Percentiles rank a stretch among this genome's conserved stretches.
Conservation (phyloP, 2,113 vertebrate species). For the Natator depressus region DNA sequence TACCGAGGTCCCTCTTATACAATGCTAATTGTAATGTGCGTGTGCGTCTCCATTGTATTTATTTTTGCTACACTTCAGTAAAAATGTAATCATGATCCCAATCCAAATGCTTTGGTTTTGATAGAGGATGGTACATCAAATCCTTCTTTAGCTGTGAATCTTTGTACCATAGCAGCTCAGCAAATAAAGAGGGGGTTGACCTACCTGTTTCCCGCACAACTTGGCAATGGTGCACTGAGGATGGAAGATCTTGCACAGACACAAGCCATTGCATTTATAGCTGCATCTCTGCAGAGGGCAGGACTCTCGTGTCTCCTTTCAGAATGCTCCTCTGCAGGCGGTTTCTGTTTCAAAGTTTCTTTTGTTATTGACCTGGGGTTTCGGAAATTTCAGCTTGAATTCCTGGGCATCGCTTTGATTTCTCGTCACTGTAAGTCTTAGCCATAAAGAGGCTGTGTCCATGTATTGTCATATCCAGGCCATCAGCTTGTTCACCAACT, state of each 20-base stretch:
- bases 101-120: neutral
- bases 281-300: neutral
- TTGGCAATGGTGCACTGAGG: rapidly evolving
- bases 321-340: rapidly evolving
- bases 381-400: neutral
- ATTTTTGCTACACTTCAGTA: neutral
- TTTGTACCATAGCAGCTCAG: neutral
- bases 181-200: neutral
- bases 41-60: neutral
- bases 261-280: rapidly evolving
- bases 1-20: neutral
- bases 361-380: neutral
- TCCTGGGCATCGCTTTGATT: neutral
- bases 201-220: rapidly evolving
- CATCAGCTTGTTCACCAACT: rapidly evolving
- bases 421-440: neutral
- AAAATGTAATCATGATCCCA: neutral
- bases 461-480: rapidly evolving
- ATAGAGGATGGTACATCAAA: neutral
- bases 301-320: rapidly evolving
- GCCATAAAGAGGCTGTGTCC: rapidly evolving
- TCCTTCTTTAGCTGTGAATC: neutral
- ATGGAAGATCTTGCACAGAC: neutral
- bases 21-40: neutral
- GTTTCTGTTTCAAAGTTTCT: neutral